Conservation (phyloP, 1,140 invertebrate genomes). For the Pseudomyrmex dendroicus region DNA sequence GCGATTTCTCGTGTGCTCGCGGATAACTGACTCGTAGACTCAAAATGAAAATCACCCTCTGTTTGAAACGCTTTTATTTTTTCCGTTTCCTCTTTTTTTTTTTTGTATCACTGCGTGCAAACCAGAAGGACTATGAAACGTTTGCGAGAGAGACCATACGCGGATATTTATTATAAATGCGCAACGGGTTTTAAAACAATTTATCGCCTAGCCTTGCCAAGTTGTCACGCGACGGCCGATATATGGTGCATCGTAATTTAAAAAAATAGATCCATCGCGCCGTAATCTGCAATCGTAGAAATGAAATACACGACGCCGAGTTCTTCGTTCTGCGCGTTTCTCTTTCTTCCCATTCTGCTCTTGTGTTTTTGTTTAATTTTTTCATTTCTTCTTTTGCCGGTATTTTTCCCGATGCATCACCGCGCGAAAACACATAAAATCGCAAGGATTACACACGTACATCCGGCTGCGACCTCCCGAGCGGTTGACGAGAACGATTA, state of each 20-base stretch:
- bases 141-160: constrained; percentile 42
- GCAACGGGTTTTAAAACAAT: constrained; percentile 63
- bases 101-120: constrained; percentile 2
- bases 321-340: neutral
- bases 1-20: constrained; percentile 18
- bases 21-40: neutral
- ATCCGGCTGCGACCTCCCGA: neutral
- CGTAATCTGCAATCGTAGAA: constrained; percentile 64
- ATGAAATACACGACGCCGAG: constrained; percentile 55
- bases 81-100: neutral
- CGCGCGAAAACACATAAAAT: constrained; percentile 45
- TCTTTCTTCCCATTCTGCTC: too few relatives aligned
- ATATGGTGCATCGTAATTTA: constrained; percentile 66
- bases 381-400: neutral
- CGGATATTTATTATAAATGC: constrained; percentile 63
- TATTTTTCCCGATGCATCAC: constrained; percentile 32
- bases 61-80: constrained; percentile 22
- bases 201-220: constrained; percentile 61
- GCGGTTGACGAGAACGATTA: constrained; percentile 52
- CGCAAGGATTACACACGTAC: constrained; percentile 52
- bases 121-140: constrained; percentile 35
- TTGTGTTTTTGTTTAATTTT: neutral
- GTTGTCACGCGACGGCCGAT: constrained; percentile 57
- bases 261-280: constrained; percentile 57
- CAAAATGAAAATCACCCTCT: constrained; percentile 18